These are phyloP conservation scores for Cinclus mexicanus DNA, from an alignment of 2,113 vertebrate species.

Conservation along the genomic window DNA sequence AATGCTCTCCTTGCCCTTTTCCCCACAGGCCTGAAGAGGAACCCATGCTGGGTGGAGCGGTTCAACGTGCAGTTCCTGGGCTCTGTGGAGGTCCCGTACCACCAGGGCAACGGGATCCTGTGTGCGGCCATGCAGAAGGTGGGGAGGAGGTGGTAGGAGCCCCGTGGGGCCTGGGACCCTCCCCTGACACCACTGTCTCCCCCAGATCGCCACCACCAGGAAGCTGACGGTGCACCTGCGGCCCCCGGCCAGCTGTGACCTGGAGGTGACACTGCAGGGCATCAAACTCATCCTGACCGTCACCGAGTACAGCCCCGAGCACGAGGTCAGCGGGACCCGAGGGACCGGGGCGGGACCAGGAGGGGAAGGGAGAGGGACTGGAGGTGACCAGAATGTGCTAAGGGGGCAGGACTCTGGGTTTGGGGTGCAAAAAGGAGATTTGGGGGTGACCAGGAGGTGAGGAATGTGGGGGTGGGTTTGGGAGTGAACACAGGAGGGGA, in stretches of 20 bases:
- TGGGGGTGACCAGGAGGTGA: too few species aligned
- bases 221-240: neutral
- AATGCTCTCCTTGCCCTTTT: too few species aligned
- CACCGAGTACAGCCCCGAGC: too few species aligned
- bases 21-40: neutral
- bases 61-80: conserved; percentile 94
- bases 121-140: conserved; percentile 98
- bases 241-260: neutral
- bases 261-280: neutral
- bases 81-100: conserved; percentile 94
- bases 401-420: too few species aligned
- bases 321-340: too few species aligned
- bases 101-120: conserved; percentile 94
- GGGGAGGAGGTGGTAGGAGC: neutral
- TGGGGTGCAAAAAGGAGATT: too few species aligned
- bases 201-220: neutral
- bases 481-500: too few species aligned
- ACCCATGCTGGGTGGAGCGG: conserved; percentile 90
- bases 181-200: too few species aligned
- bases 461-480: too few species aligned
- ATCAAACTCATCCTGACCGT: neutral
- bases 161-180: too few species aligned
- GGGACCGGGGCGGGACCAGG: neutral
- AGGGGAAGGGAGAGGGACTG: too few species aligned
- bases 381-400: too few species aligned